Base-by-base conservation (phyloP, 2,797 vertebrate species). In the Esox masquinongy region DNA sequence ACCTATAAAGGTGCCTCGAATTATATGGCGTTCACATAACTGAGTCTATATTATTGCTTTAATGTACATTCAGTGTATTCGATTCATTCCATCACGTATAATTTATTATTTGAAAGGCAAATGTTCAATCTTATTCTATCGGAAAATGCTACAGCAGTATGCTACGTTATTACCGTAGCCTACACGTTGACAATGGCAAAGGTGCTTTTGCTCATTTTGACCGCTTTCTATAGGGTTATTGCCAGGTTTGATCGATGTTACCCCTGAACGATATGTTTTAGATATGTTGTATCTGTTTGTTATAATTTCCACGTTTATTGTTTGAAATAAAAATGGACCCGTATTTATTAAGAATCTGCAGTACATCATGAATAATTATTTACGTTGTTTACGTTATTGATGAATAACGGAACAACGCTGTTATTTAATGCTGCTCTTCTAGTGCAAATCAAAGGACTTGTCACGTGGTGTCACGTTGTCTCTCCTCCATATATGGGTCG, bases 1-100 rank as follows among this genome's bases (percentile, higher is more conserved):
- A 94, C 92, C 93, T 94, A 77, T 89, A 82, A 89, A 94, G 92
- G 93, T 94, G 89, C 80, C 82, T 36, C 76, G 63, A 16, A 70
- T 39, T 36, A 22, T 74, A 22, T 43, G n/a, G 73, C 59, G 59
- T 71, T 72, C n/a, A 31, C 26, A 61, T 24, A 22, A 22, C 36
- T 26, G 70, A 11, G 31, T 8, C 12, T 4, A 26, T 26, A 7
- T 3, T 31, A 24, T 68, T 22, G 69, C 2, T 29, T 70, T 12
- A 24, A 50, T 51, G 16, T 29, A 51, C 9, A 9, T 31, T 11
- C n/a, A 1, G 1, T 1, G 50, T 9, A 15, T 11, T 26, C 74
- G 5, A 50, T 74, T 36, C 1, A 39, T 47, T 14, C 7, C 3
- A 43, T 36, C 26, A 4, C 5, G 43, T 17, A 29, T 17, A 17